These are phyloP conservation scores for Larimichthys crocea DNA, from an alignment of 2,113 vertebrate genomes.

Conservation along the genomic window DNA sequence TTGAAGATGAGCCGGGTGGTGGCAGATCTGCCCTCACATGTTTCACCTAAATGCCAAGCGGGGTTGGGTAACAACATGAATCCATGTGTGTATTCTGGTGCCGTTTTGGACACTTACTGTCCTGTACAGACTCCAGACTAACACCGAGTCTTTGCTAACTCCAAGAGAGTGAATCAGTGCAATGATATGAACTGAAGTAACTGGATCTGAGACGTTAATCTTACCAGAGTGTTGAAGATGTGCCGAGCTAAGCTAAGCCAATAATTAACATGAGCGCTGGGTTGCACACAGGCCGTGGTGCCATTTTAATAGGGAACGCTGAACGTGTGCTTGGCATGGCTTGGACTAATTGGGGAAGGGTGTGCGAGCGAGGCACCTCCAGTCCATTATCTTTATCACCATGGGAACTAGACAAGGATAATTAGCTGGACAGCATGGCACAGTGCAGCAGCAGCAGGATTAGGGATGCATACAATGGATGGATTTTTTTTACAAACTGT, in stretches of 20 bases:
- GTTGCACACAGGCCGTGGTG: slow-evolving; percentile 23
- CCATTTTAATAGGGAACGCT: slow-evolving; percentile 57
- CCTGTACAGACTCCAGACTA: background rate
- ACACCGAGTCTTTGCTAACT: background rate
- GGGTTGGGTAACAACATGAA: slow-evolving; percentile 23
- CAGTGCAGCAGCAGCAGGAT: slow-evolving; percentile 44
- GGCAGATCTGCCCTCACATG: slow-evolving; percentile 12
- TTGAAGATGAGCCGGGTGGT: background rate
- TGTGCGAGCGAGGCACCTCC: slow-evolving; percentile 60
- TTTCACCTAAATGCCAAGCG: slow-evolving; percentile 43
- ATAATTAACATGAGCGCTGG: slow-evolving; percentile 60
- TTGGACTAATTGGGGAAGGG: slow-evolving; percentile 72
- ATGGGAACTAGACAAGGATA: slow-evolving; percentile 74
- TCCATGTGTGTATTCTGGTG: background rate
- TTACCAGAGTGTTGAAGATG: slow-evolving; percentile 45
- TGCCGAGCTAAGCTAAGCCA: slow-evolving; percentile 25
- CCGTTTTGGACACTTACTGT: background rate
- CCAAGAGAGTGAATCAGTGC: slow-evolving; percentile 12
- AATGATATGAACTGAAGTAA: slow-evolving; percentile 28
- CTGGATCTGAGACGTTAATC: slow-evolving; percentile 35
- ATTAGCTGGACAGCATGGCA: slow-evolving; percentile 73
- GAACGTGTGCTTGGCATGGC: slow-evolving; percentile 48
- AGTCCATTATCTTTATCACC: slow-evolving; percentile 74
- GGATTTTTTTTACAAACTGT: slow-evolving; percentile 42
- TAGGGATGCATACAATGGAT: slow-evolving; percentile 60